A percentile compares a stretch with the other conserved stretches of the same genome.
Evolutionary conservation across 2,797 vertebrate genomes (phyloP).

Genomic region (Neosilurus mollespiculum): DNA sequence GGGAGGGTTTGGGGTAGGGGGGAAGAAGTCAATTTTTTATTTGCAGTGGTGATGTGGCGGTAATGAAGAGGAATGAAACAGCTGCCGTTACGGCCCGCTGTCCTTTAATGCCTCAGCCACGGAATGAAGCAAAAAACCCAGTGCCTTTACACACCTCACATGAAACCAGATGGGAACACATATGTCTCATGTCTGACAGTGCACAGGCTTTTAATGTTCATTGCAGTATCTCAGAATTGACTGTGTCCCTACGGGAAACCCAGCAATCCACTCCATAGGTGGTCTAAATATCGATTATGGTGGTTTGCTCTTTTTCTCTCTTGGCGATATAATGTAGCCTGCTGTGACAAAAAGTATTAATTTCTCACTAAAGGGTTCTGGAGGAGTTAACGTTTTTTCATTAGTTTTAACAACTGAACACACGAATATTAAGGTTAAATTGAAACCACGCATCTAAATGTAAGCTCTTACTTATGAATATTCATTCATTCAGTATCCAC

Average conservation of each 20-base stretch:
- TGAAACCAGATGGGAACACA: slow-evolving; percentile 61
- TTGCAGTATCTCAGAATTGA: slow-evolving; percentile 40
- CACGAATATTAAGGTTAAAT: neutral
- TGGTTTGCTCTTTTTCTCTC: slow-evolving; percentile 20
- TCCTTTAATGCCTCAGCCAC: slow-evolving; percentile 31
- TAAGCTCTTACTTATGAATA: neutral
- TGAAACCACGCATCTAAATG: neutral
- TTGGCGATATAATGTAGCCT: neutral
- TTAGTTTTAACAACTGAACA: neutral
- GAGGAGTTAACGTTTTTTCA: neutral
- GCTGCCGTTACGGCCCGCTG: slow-evolving; percentile 47
- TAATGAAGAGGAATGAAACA: slow-evolving; percentile 60
- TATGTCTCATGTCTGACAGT: slow-evolving; percentile 58
- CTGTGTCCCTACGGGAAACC: slow-evolving; percentile 14
- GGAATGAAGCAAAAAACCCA: slow-evolving; percentile 36
- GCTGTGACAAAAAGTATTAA: neutral
- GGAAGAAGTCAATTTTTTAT: slow-evolving; percentile 51
- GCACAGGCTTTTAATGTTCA: slow-evolving; percentile 52
- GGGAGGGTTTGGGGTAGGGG: slow-evolving; percentile 21
- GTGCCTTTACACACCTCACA: slow-evolving; percentile 45
- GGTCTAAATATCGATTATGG: slow-evolving; percentile 36
- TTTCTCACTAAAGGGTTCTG: neutral
- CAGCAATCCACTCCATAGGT: slow-evolving; percentile 17
- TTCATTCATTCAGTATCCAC: neutral
- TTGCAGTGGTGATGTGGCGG: slow-evolving; percentile 52